Base-by-base conservation (phyloP, 2,888 invertebrate genomes). In the Lasioglossum malachurum region DNA sequence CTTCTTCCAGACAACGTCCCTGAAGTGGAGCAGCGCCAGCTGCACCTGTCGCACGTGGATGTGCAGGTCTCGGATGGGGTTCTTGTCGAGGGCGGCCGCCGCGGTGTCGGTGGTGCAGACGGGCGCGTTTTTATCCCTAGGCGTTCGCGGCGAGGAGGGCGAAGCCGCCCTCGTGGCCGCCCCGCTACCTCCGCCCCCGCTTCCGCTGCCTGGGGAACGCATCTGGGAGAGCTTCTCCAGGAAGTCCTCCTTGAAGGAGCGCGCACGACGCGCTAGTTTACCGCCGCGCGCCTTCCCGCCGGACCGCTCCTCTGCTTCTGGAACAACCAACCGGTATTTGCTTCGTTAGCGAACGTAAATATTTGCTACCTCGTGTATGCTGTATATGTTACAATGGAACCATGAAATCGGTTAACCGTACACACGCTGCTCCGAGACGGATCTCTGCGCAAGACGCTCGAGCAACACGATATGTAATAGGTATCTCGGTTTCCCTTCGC, bases 221-320 rank as follows among this genome's bases (percentile, higher is more conserved):
- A 98, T 98, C 95, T 98, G 97, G 91, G 98, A 98, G 95, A 98
- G 97, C 96, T 98, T 98, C 95, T 98, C 98, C 95, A 98, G 96
- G 94, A 98, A 97, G 96, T 98, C 98, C 97, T 98, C 98, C 96
- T 98, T 98, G 96, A 98, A 98, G 90, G 98, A 98, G 92, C 98
- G 97, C 89, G 98, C 98, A 90, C 98, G 97, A 91, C 98, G 96
- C 84, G 98, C 98, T 96, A 98, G 96, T 95, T 98, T 98, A 91
- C 98, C 98, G 94, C 98, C 97, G 94, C 98, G 97, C 95, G 97
- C 97, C 94, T 98, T 98, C 83, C 97, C 97, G 90, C 97, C 96
- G 88, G 97, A 96, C 93, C 96, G 96, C 94, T 96, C 96, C 92
- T 95, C 95, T 92, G 93, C 94, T 93, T 95, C 95, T 95, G 93